phyloP scores from a whole-genome alignment of 2,113 vertebrate genomes.

The Pleuronectes platessa region DNA sequence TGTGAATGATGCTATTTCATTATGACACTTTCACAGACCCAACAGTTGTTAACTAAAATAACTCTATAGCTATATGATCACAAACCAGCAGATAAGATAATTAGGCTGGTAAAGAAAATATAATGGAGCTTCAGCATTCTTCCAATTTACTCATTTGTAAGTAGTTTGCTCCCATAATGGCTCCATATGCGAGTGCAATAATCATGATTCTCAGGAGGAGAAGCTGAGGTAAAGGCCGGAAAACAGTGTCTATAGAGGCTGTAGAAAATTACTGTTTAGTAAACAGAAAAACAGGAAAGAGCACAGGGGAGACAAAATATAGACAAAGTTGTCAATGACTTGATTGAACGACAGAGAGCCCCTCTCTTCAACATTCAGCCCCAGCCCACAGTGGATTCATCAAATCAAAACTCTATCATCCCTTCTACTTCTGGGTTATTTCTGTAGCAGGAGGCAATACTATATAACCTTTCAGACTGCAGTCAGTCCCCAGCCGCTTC shows the following conservation, averaged over 20 bases:
- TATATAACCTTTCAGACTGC: conserved; percentile 68
- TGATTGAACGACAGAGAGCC: conserved; percentile 16
- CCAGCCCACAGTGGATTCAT: conserved; percentile 34
- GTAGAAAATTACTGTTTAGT: neutral
- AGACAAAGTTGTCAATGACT: neutral
- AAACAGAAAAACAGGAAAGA: neutral
- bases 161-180: neutral
- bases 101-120: neutral
- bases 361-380: conserved; percentile 1
- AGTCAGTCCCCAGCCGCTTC: conserved; percentile 53
- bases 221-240: neutral
- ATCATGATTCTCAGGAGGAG: neutral
- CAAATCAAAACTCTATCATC: conserved; percentile 32
- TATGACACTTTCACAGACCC: no score
- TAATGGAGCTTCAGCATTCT: neutral
- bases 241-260: neutral
- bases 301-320: neutral
- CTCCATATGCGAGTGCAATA: neutral
- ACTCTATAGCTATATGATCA: no score
- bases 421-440: conserved; percentile 52
- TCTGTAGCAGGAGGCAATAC: conserved; percentile 49
- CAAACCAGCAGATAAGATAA: no score
- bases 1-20: no score
- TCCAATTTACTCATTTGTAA: neutral
- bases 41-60: no score